Evolutionary conservation across 2,797 vertebrate genomes (phyloP).

Genomic region (Bovichtus diacanthus): DNA sequence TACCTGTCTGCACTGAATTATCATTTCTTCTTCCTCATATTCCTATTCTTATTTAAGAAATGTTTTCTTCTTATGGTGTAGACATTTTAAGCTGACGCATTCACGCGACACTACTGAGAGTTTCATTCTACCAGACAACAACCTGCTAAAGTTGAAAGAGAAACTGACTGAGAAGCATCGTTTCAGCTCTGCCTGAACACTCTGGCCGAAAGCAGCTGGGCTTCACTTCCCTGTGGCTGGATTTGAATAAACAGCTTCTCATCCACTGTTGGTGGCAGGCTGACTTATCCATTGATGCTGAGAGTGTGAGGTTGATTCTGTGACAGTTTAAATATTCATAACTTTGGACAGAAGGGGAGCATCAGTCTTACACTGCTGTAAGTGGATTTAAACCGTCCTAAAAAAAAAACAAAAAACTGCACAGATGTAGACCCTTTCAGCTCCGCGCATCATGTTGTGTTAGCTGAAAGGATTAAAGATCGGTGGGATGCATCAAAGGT

Average conservation of each 20-base stretch:
- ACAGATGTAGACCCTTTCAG: conserved; percentile 86
- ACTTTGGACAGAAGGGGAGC: conserved; percentile 74
- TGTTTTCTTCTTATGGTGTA: neutral
- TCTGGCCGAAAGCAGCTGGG: conserved; percentile 62
- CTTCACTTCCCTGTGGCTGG: conserved; percentile 51
- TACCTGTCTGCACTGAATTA: neutral
- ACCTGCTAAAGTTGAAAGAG: conserved; percentile 34
- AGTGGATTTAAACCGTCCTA: conserved; percentile 80
- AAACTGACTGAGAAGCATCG: conserved; percentile 40
- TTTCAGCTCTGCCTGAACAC: conserved; percentile 35
- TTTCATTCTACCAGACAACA: conserved; percentile 10
- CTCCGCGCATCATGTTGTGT: conserved; percentile 76
- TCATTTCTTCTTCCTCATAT: neutral
- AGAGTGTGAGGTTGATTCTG: conserved; percentile 72
- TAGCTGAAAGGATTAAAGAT: conserved; percentile 85
- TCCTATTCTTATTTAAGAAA: neutral
- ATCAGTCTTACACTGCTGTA: conserved; percentile 76
- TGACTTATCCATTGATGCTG: conserved; percentile 66
- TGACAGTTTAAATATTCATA: conserved; percentile 86
- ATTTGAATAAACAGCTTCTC: conserved; percentile 74
- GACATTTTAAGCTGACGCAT: neutral
- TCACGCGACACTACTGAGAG: neutral
- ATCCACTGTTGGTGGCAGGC: conserved; percentile 66
- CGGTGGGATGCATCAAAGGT: conserved; percentile 81
- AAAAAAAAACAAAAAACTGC: conserved; percentile 79